Evolutionary conservation across 2,113 vertebrate genomes (phyloP), one percentile per base, ranked within the genome.

Genomic region (Echinops telfairi): DNA sequence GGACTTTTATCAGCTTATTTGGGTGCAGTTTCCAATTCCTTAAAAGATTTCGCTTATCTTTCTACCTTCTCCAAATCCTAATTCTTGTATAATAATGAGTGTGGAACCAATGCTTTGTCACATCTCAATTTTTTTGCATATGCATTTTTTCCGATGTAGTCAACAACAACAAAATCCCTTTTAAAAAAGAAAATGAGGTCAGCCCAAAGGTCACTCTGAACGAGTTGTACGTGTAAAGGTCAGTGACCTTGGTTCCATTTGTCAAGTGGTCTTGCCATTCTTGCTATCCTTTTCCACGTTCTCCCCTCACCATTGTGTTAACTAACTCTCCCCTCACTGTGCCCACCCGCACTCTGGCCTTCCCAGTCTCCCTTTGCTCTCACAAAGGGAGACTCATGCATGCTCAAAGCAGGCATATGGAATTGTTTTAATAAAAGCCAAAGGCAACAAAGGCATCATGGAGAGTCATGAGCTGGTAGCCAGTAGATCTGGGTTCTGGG

Each of bases 71-170:
- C 96, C 96, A 98, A 98, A 98, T 98, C 98, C 97, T 89, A 97
- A 97, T 97, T 98, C 98, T 98, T 98, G 97, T 99, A 98, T 98
- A 98, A 97, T 98, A 94, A 96, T 99, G 99, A 98, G 98, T 99
- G 98, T 98, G 98, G 98, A 99, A 99, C 98, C 98, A 98, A 98
- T 99, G 98, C 98, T 98, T 99, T 98, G 98, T 98, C 98, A 99
- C 99, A 99, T 99, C 98, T 98, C 95, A 98, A 98, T 99, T 99
- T 98, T 53, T 99, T 99, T 99, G 99, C 99, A 99, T 99, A 99
- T 99, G 99, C 99, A 99, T 99, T 99, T 99, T 99, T 99, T 98
- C 98, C 99, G 97, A 99, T 99, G 98, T 99, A 99, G 99, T 99
- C 99, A 99, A 99, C 99, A 97, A 97, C 98, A 94, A 98, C 97